A percentile compares a stretch with the other conserved stretches of the same genome.
Evolutionary conservation across 1,140 invertebrate genomes (phyloP).

Genomic region (Euura saliciscinereae): DNA sequence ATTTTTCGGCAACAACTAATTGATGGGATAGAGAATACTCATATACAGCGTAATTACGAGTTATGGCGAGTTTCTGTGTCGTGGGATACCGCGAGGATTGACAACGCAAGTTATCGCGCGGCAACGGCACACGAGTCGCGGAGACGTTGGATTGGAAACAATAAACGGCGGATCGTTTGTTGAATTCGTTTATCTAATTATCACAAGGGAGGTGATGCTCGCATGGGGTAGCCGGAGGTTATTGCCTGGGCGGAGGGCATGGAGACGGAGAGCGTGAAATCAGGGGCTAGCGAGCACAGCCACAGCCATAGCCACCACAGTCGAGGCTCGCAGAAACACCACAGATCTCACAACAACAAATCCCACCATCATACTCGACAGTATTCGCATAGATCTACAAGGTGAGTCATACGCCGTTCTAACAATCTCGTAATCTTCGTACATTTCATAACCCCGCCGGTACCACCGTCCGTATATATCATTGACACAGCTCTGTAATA

Average conservation of each 20-base stretch:
- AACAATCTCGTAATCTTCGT: conserved; percentile 7
- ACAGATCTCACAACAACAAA: conserved; percentile 53
- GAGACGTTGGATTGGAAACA: background rate
- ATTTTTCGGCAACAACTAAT: background rate
- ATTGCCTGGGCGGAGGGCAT: conserved; percentile 53
- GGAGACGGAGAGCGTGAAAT: conserved; percentile 60
- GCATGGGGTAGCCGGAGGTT: conserved; percentile 41
- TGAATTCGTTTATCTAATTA: no score
- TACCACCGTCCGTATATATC: no score
- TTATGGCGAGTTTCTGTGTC: no score
- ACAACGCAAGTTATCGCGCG: no score
- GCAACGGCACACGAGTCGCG: background rate
- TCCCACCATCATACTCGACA: conserved; percentile 50
- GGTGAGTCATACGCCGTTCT: no score
- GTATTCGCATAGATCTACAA: conserved; percentile 56
- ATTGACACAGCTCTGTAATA: no score
- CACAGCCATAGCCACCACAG: conserved; percentile 56
- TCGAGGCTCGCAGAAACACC: conserved; percentile 49
- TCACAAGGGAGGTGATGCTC: conserved; percentile 36
- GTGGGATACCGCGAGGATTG: no score
- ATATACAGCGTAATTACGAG: no score
- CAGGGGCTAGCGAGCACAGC: conserved; percentile 59
- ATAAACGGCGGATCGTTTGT: no score
- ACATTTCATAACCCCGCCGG: background rate
- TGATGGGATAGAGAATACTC: background rate